Percentiles rank a stretch among this genome's conserved stretches.
phyloP scores from a whole-genome alignment of 2,888 invertebrate species.

The Phyllotreta striolata region DNA sequence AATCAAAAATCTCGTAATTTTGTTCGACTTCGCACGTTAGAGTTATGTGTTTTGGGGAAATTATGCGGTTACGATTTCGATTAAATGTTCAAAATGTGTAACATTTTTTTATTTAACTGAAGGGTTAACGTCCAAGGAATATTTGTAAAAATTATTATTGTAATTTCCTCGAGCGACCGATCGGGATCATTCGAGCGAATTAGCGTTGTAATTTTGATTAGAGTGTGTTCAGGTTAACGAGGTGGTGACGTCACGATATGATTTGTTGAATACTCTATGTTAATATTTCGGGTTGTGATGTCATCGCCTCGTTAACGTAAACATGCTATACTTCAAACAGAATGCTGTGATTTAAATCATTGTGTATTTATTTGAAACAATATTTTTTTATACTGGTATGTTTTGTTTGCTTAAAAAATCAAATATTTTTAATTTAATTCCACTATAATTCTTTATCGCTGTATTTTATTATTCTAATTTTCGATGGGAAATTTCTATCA shows the following conservation, averaged over 20 bases:
- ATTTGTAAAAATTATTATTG: too few species aligned
- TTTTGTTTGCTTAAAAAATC: constrained; percentile 36
- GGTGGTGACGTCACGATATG: too few species aligned
- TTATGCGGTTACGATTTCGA: background rate
- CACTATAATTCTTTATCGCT: constrained; percentile 11
- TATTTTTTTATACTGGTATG: constrained; percentile 39
- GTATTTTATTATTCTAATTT: background rate
- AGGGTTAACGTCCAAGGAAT: too few species aligned
- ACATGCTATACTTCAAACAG: constrained; percentile 31
- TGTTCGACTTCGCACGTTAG: background rate
- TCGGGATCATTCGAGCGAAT: too few species aligned
- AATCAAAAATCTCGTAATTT: constrained; percentile 13
- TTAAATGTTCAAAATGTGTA: too few species aligned
- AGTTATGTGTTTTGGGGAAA: background rate
- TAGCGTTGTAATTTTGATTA: too few species aligned
- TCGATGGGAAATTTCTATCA: too few species aligned
- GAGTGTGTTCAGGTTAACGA: too few species aligned
- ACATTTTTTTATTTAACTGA: too few species aligned
- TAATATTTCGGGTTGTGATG: too few species aligned
- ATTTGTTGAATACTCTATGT: too few species aligned
- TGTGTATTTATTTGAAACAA: constrained; percentile 58
- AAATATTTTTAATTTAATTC: constrained; percentile 20
- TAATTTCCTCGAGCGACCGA: too few species aligned
- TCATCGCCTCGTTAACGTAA: constrained; percentile 1
- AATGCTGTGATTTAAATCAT: constrained; percentile 56